Percentiles rank a stretch among this genome's conserved stretches.
These are phyloP conservation scores for Andrena camellia DNA, from an alignment of 2,888 invertebrate genomes.

Conservation along the genomic window DNA sequence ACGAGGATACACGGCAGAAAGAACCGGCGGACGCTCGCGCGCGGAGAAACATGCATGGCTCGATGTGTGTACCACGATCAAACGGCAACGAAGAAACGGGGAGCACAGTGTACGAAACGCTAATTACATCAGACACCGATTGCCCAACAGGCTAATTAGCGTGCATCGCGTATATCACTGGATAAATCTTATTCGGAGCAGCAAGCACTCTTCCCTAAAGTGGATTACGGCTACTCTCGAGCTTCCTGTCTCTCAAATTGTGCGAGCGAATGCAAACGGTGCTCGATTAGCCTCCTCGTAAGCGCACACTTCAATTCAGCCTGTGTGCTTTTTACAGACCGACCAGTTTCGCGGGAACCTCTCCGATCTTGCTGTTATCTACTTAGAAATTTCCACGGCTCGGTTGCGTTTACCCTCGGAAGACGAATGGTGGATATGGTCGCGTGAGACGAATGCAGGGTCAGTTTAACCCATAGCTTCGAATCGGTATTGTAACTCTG, in stretches of 20 bases:
- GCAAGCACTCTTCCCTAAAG: neutral
- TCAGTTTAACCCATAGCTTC: too few species aligned
- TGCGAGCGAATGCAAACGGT: too few species aligned
- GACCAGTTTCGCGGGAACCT: too few species aligned
- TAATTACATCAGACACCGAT: constrained; percentile 6
- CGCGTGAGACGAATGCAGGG: too few species aligned
- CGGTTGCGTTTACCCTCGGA: too few species aligned
- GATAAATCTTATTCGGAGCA: constrained; percentile 3
- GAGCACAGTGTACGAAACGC: neutral
- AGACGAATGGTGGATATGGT: too few species aligned
- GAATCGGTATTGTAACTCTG: too few species aligned
- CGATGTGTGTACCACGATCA: neutral
- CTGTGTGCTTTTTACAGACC: too few species aligned
- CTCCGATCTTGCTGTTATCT: too few species aligned
- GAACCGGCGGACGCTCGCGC: neutral
- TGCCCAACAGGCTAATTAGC: constrained; percentile 2
- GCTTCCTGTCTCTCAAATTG: neutral
- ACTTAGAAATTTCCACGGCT: too few species aligned
- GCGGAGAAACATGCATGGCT: neutral
- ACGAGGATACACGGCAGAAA: neutral
- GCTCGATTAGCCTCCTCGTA: too few species aligned
- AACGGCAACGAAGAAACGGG: neutral
- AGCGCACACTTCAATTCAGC: too few species aligned
- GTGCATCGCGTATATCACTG: neutral
- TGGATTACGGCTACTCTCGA: neutral